These are phyloP conservation scores for Cryptoprocta ferox DNA, from an alignment of 2,797 vertebrate species.

Conservation along the genomic window DNA sequence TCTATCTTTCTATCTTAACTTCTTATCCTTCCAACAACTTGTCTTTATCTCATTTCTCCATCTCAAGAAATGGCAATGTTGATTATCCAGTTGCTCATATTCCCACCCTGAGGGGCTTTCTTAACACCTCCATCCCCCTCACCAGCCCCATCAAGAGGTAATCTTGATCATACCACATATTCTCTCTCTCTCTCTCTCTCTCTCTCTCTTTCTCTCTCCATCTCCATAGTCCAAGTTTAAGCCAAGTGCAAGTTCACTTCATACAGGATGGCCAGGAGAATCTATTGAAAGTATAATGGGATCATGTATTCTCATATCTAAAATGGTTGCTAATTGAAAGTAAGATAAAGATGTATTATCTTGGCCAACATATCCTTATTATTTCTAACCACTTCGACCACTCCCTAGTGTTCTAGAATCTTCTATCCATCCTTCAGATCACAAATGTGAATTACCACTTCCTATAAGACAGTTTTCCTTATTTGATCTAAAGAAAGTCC, in stretches of 20 bases:
- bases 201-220: background rate
- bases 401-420: background rate
- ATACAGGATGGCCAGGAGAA: background rate
- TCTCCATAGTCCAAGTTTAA: background rate
- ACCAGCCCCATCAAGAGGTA: background rate
- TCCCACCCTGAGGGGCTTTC: background rate
- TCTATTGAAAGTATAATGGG: background rate
- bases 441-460: background rate
- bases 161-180: background rate
- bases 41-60: background rate
- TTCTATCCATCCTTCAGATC: background rate
- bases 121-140: background rate
- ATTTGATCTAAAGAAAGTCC: background rate
- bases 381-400: background rate
- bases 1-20: background rate
- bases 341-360: conserved; percentile 4
- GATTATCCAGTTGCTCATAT: background rate
- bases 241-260: background rate
- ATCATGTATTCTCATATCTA: background rate
- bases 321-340: conserved; percentile 1
- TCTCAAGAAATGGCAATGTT: background rate
- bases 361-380: background rate
- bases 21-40: background rate
- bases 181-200: background rate
- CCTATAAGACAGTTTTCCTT: background rate